Conservation (phyloP, 2,888 invertebrate species). For the Neuroscelio doddi region DNA sequence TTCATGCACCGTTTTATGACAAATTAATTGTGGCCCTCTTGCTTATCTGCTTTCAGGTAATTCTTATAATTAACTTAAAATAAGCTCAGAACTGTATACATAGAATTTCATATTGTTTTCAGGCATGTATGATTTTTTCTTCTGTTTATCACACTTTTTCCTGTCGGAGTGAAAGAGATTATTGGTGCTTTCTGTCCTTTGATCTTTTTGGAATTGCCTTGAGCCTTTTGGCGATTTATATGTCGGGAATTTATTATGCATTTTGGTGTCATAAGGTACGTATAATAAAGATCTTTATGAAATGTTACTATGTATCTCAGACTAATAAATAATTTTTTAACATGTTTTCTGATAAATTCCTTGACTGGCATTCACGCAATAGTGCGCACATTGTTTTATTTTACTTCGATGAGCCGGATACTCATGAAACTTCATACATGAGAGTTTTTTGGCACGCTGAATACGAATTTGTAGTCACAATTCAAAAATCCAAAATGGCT, state of each 20-base stretch:
- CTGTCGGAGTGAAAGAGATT: conserved; percentile 90
- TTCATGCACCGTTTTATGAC: conserved; percentile 85
- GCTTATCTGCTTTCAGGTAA: conserved; percentile 90
- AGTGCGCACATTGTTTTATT: too few relatives aligned
- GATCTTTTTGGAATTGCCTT: conserved; percentile 95
- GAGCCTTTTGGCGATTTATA: conserved; percentile 93
- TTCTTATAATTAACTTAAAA: too few relatives aligned
- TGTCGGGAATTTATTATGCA: conserved; percentile 96
- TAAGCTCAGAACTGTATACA: not conserved
- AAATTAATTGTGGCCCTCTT: conserved; percentile 88
- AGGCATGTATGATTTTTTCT: conserved; percentile 95
- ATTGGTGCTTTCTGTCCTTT: conserved; percentile 88
- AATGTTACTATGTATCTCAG: not conserved
- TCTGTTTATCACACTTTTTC: conserved; percentile 95
- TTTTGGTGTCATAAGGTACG: conserved; percentile 95
- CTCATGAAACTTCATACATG: too few relatives aligned
- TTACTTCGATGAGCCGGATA: too few relatives aligned
- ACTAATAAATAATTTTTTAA: too few relatives aligned
- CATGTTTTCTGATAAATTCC: too few relatives aligned
- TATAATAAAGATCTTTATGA: too few relatives aligned
- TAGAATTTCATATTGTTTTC: conserved; percentile 59
- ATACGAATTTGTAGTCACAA: too few relatives aligned
- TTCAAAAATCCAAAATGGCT: too few relatives aligned
- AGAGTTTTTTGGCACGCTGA: too few relatives aligned
- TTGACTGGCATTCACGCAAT: too few relatives aligned